Percentiles rank a stretch among this genome's conserved stretches.
These are phyloP conservation scores for Climacteris rufus DNA, from an alignment of 2,113 vertebrate species.

Conservation along the genomic window DNA sequence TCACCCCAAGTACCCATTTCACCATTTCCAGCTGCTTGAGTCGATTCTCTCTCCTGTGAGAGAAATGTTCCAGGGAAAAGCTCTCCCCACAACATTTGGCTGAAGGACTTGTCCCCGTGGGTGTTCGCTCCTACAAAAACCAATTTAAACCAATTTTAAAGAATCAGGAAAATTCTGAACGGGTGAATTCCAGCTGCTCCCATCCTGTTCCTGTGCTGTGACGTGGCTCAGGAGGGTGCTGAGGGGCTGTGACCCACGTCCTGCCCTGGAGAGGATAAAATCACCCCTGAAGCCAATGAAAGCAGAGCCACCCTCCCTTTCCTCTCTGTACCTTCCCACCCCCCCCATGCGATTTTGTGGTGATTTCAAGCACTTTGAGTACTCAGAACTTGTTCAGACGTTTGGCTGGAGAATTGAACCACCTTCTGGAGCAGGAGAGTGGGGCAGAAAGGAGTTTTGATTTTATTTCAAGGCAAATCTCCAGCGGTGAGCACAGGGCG, in stretches of 20 bases:
- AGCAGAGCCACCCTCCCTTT: not conserved
- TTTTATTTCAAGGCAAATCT: not conserved
- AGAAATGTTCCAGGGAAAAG: not conserved
- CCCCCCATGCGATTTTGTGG: rapidly evolving
- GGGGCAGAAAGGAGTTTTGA: not conserved
- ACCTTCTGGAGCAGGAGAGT: not conserved
- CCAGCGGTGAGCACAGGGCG: rapidly evolving
- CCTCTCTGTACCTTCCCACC: not conserved
- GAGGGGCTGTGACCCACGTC: rapidly evolving
- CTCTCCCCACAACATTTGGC: not conserved
- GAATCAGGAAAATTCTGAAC: not conserved
- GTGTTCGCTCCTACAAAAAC: not conserved
- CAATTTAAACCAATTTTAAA: not conserved
- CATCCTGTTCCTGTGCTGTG: not conserved
- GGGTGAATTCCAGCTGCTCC: rapidly evolving
- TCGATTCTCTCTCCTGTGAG: not conserved
- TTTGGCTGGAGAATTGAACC: not conserved
- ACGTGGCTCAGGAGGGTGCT: rapidly evolving
- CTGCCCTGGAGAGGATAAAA: not conserved
- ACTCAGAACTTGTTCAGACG: rapidly evolving
- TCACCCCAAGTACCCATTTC: not conserved
- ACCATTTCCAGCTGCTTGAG: not conserved
- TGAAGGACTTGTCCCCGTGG: not conserved
- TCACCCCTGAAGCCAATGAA: not conserved
- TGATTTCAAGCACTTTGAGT: rapidly evolving